A percentile compares a stretch with the other conserved stretches of the same genome.
Conservation (phyloP, 2,888 invertebrate genomes). For the Rotaria sp. region DNA sequence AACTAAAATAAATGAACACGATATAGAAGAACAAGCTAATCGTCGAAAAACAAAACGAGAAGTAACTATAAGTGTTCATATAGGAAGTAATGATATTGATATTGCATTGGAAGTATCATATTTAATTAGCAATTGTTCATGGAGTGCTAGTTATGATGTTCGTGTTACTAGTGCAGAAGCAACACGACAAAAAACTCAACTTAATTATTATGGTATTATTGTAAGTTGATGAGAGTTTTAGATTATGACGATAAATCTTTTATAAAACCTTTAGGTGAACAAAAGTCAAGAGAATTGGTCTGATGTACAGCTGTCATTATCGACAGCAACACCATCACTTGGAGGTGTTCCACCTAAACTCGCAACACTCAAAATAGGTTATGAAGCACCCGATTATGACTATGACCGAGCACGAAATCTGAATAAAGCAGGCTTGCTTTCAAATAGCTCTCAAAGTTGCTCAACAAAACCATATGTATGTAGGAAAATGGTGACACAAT, state of each 20-base stretch:
- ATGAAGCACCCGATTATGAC: no score
- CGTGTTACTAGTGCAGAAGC: conserved; percentile 50
- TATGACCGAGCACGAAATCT: no score
- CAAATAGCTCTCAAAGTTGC: no score
- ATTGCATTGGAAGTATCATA: conserved; percentile 47
- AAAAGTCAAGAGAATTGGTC: conserved; percentile 56
- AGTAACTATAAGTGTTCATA: conserved; percentile 27
- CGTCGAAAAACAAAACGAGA: conserved; percentile 6
- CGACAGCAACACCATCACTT: conserved; percentile 54
- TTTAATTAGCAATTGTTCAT: conserved; percentile 53
- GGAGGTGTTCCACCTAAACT: conserved; percentile 54
- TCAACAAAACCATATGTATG: no score
- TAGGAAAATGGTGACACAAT: no score
- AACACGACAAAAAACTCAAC: conserved; percentile 45
- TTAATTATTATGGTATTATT: conserved; percentile 21
- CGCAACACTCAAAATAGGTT: no score
- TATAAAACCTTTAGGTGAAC: conserved; percentile 55
- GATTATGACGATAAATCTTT: no score
- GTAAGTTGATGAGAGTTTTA: conserved; percentile 40
- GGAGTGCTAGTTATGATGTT: conserved; percentile 56
- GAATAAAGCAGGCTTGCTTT: no score
- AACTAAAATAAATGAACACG: neutral
- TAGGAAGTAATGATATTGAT: neutral
- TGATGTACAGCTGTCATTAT: conserved; percentile 52
- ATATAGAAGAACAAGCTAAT: neutral